Base-by-base conservation (phyloP, 53 echinoderm and acorn worm species). In the Patiria pectinifera region DNA sequence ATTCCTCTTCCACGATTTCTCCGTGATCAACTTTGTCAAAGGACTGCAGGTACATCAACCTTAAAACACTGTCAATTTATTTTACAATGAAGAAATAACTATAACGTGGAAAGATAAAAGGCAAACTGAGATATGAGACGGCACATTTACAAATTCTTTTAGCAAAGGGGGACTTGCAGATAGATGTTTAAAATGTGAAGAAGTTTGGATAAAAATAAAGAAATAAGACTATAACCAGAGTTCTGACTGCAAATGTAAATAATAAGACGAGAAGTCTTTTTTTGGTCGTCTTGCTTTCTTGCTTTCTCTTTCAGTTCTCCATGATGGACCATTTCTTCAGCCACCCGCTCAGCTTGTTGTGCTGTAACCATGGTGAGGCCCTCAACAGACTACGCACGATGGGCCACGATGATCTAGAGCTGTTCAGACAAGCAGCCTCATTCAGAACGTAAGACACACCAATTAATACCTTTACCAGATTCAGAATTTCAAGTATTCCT, bases 1-100 rank as follows among this genome's bases (percentile, higher is more conserved):
- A 35, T 98, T 98, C 71, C 98, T 98, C 45, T 98, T 95, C 72
- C 98, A 98, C 86, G 96, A 97, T 58, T 98, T 98, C 94, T 98
- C 98, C 59, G 93, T 96, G 72, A 95, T 92, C 48, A 97, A 95
- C 75, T 98, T 98, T 89, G 94, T 97, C 69, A 95, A 95, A 93
- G 95, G 98, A 82, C 48, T 96, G 23, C 96, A 98, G 96, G 98
- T 98, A 62, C 71, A 94, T 10, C 35, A 1, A 35, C 35, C 35
- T 35, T 1, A 35, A 35, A 35, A 35, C 35, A 35, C 35, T 35
- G 35, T 35, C 35, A 35, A 35, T 35, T 35, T 35, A 35, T 35
- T 1, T 35, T 35, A 35, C 35, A 35, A 35, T 35, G 35, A 35
- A 35, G 35, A 35, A 35, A 35, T 35, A 35, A 35, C 35, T 35